These are phyloP conservation scores for Heloderma charlesbogerti DNA, from an alignment of 2,113 vertebrate species.

Conservation along the genomic window DNA sequence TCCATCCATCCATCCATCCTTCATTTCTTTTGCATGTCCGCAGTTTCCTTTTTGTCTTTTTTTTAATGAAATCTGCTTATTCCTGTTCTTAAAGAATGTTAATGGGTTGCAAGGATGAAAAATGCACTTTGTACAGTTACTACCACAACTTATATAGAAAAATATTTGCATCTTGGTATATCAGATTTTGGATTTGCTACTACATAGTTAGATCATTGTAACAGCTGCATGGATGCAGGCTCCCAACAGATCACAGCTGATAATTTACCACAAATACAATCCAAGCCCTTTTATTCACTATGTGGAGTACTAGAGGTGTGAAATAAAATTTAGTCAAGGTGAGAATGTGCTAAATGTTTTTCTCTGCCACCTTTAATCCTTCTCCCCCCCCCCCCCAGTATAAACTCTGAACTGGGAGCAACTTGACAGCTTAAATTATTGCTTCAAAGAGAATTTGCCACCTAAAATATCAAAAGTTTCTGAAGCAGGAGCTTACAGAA, in stretches of 20 bases:
- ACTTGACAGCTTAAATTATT: conserved; percentile 31
- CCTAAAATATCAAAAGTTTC: not conserved
- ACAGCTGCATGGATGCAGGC: fast-evolving
- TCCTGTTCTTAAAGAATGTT: not conserved
- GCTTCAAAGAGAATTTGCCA: not conserved
- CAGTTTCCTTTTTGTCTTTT: not conserved
- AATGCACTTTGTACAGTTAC: not conserved
- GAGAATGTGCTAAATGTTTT: not conserved
- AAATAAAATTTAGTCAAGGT: not conserved
- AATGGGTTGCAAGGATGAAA: not conserved
- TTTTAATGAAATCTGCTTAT: not conserved
- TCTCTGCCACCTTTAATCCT: conserved; percentile 28
- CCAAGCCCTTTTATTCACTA: not conserved
- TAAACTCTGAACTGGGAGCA: not conserved
- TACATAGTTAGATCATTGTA: conserved; percentile 22
- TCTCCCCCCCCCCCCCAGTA: not conserved
- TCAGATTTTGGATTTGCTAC: conserved; percentile 6
- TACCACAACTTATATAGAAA: not conserved
- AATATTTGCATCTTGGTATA: too few relatives aligned
- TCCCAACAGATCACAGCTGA: not conserved
- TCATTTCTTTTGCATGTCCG: not conserved
- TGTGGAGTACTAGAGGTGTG: fast-evolving
- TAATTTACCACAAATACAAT: not conserved
- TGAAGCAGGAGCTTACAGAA: not conserved
- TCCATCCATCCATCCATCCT: not conserved